Base-by-base conservation (phyloP, 2,888 invertebrate genomes). In the Nomada lathburiana region DNA sequence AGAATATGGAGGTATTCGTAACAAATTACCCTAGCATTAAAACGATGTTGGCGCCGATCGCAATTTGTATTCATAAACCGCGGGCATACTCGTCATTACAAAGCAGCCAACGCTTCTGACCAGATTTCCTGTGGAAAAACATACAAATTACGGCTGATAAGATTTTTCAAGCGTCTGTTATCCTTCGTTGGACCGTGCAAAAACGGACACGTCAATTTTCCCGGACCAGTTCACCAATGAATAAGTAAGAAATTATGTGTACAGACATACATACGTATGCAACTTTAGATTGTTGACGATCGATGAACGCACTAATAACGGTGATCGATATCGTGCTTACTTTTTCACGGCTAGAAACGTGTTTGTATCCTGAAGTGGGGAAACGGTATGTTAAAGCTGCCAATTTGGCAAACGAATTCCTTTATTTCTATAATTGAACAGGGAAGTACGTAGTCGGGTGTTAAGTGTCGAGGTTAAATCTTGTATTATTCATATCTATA, bases 61-160 rank as follows among this genome's bases (percentile, higher is more conserved):
- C 59, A 67, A 81, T 80, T 82, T 80, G 80, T 74, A 82, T 67
- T 70, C 65, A 57, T 53, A 53, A 53, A n/a, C 53, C 36, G 55
- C 65, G 62, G 23, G 50, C 42, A 47, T 65, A 44, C n/a, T 60
- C 73, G 42, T 60, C 52, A 79, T 79, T 78, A 78, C 57, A 16
- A 42, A 42, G 63, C 9, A 55, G 36, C 60, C 44, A 29, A 60
- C 60, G 23, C 23, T 47, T 29, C 53, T 20, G 20, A 1, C 36
- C 36, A 55, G 23, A 23, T 64, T 64, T 64, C 52, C 63, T 42
- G 63, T 29, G 36, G 68, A 64, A 63, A 79, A 55, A 71, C 55
- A 50, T 3, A 70, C 52, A 23, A 44, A 57, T 69, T 57, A 59
- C 44, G n/a, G 26, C 18, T 47, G 23, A 50, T 50, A 23, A 13